Percentiles rank a stretch among this genome's conserved stretches.
These are phyloP conservation scores for Orientallactaga sibirica DNA, from an alignment of 2,797 vertebrate genomes.

Conservation along the genomic window DNA sequence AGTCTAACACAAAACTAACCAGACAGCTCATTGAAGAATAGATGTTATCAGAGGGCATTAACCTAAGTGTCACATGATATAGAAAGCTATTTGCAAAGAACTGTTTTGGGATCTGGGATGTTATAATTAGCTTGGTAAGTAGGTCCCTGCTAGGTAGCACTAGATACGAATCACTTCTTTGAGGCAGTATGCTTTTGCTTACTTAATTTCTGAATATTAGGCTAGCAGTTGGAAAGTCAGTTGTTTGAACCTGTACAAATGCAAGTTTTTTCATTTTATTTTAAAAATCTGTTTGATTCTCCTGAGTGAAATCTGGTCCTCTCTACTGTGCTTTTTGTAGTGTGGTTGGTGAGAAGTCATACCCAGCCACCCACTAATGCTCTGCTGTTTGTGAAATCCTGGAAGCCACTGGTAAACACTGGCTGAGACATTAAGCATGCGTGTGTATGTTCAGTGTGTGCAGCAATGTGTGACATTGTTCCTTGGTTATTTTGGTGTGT, in stretches of 20 bases:
- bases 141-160: background rate
- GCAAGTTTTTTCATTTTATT: background rate
- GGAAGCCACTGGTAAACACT: background rate
- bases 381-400: background rate
- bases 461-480: no score
- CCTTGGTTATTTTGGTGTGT: no score
- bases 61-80: background rate
- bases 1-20: background rate
- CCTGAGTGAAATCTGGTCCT: constrained; percentile 50
- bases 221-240: background rate
- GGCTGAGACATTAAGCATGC: background rate
- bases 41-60: background rate
- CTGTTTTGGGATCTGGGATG: background rate
- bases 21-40: constrained; percentile 10
- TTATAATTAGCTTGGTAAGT: constrained; percentile 12
- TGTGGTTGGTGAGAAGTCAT: background rate
- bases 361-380: background rate
- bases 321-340: background rate
- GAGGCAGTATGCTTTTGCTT: background rate
- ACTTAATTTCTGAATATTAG: background rate
- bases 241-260: background rate
- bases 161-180: background rate
- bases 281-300: background rate
- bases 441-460: no score
- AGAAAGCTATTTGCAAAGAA: background rate